Evolutionary conservation across 2,888 invertebrate species (phyloP).

Genomic region (Oscheius sp.): DNA sequence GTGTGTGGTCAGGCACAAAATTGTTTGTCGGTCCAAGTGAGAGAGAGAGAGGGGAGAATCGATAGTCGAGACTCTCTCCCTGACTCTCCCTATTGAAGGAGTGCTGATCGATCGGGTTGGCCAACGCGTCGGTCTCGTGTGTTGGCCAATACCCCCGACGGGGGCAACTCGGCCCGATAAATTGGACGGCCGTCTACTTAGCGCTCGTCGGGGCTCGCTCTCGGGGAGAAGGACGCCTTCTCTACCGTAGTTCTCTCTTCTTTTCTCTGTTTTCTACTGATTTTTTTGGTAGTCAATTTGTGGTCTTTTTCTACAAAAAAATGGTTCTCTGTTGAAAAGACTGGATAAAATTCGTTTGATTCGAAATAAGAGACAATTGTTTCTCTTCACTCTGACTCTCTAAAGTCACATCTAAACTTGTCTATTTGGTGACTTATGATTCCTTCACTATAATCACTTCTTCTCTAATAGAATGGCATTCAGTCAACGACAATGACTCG

Average conservation of each 20-base stretch:
- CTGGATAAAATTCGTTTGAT: no score
- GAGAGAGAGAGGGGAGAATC: constrained; percentile 18
- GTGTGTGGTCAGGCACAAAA: constrained; percentile 15
- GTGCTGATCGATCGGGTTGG: constrained; percentile 8
- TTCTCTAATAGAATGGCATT: no score
- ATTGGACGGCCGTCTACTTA: constrained; percentile 36
- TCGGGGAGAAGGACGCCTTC: constrained; percentile 12
- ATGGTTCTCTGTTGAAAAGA: neutral
- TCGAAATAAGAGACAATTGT: no score
- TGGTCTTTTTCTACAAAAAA: neutral
- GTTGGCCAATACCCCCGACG: constrained; percentile 25
- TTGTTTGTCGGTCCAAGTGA: neutral
- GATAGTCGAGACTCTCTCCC: constrained; percentile 6
- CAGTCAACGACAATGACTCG: no score
- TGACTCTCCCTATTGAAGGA: neutral
- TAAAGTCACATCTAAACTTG: no score
- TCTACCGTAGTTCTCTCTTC: constrained; percentile 16
- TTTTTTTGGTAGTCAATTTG: neutral
- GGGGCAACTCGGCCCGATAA: constrained; percentile 35
- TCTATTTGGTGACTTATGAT: no score
- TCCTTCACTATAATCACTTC: no score
- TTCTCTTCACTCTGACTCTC: no score
- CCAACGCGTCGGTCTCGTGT: constrained; percentile 16
- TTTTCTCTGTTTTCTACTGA: neutral
- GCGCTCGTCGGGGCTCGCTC: constrained; percentile 33